Evolutionary conservation across 2,888 invertebrate species (phyloP).

Genomic region (Rhagium mordax): DNA sequence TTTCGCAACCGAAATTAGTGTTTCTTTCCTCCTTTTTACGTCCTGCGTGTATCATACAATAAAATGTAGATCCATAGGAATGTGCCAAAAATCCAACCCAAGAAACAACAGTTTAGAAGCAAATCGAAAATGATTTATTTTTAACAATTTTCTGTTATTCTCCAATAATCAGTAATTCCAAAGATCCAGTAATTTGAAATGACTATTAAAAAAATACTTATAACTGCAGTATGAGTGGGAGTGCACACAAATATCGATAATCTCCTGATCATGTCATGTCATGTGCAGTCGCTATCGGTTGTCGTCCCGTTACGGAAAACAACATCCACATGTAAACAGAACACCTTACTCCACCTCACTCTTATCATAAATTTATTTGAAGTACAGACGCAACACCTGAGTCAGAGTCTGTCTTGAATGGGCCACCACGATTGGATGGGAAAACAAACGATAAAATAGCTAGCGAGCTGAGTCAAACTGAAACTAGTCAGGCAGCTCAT

Average conservation of each 20-base stretch:
- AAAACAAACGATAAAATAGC: slow-evolving; percentile 17
- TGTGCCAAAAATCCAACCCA: too few relatives aligned
- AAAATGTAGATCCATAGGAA: too few relatives aligned
- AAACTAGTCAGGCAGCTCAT: slow-evolving; percentile 20
- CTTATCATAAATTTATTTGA: slow-evolving; percentile 14
- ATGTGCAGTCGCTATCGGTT: neutral
- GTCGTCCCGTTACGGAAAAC: neutral
- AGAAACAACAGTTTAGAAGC: too few relatives aligned
- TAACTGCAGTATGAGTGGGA: too few relatives aligned
- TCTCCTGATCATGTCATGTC: neutral
- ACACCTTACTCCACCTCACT: neutral
- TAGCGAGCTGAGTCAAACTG: slow-evolving; percentile 17
- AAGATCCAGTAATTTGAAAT: too few relatives aligned
- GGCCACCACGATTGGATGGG: slow-evolving; percentile 12
- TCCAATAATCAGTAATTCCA: too few relatives aligned
- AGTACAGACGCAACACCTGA: slow-evolving; percentile 14
- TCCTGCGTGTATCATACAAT: too few relatives aligned
- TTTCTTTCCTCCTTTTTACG: too few relatives aligned
- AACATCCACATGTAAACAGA: neutral
- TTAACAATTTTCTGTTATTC: too few relatives aligned
- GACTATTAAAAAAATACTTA: too few relatives aligned
- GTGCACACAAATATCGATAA: neutral
- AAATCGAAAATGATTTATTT: too few relatives aligned
- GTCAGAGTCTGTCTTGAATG: slow-evolving; percentile 5
- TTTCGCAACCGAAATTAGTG: too few relatives aligned